Evolutionary conservation across 2,113 vertebrate genomes (phyloP), one percentile per base, ranked within the genome.

Genomic region (Atrichornis clamosus): DNA sequence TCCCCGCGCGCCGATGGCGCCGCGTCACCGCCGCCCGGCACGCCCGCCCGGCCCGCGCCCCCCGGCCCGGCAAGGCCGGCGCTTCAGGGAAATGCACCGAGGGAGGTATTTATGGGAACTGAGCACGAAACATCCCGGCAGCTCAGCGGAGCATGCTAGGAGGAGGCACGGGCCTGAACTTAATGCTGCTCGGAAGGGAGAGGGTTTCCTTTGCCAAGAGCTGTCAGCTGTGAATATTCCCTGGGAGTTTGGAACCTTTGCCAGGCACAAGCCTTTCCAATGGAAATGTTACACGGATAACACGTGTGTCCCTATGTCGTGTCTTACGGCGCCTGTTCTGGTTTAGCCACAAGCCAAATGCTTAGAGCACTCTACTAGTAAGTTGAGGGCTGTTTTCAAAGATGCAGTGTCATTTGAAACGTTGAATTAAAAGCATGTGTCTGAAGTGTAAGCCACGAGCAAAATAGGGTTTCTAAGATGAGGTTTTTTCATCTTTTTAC

Each of bases 91-190:
- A 68, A 62, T 11, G 37, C 3, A 0, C 15, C 8, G 30, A 56
- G 17, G 8, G 19, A 21, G 2, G 4, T 15, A 27, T 8, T 70
- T 62, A 64, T 8, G 39, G 70, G 32, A 93, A 77, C 21, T 3
- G 41, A 14, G 46, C 4, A 0, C 37, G 18, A 62, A 7, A 33
- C 55, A 8, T 7, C 47, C 47, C 49, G 30, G 41, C 68, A 18
- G 1, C 37, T 5, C 32, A 4, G 76, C 3, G 0, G 67, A 33
- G 10, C 17, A 0, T 11, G n/a, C 60, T 7, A 22, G 60, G 28
- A 62, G 33, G 41, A 50, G 41, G 46, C 62, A 26, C 30, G 26
- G 24, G 67, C 41, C 13, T 37, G 8, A 53, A 30, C 17, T 50
- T 65, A 35, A 4, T 2, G 13, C 68, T 62, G 15, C 19, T 58